Conservation (phyloP, 2,888 invertebrate genomes). For the Odontocerum albicorne region DNA sequence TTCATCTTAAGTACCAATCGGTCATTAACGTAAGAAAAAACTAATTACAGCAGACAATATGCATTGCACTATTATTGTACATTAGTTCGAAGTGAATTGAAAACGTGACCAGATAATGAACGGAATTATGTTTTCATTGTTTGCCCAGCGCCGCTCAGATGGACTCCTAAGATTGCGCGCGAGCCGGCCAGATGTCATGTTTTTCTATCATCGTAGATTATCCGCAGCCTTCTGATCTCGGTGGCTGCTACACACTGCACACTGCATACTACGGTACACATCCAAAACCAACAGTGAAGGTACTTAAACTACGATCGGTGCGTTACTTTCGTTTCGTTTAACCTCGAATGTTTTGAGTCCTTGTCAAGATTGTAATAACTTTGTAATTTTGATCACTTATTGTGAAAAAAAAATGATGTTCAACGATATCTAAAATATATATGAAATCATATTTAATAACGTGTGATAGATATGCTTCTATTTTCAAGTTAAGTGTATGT, state of each 20-base stretch:
- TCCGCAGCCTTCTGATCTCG: slow-evolving; percentile 4
- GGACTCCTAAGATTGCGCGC: slow-evolving; percentile 14
- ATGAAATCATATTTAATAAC: too few species aligned
- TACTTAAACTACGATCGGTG: too few species aligned
- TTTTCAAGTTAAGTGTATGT: too few species aligned
- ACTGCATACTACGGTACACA: too few species aligned
- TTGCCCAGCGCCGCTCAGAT: slow-evolving; percentile 18
- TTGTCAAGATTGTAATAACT: too few species aligned
- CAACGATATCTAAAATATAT: too few species aligned
- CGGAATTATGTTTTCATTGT: slow-evolving; percentile 32
- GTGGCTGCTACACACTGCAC: background rate
- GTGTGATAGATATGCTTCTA: too few species aligned
- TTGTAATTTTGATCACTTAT: too few species aligned
- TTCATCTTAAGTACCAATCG: slow-evolving; percentile 7
- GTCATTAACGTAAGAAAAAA: slow-evolving; percentile 21
- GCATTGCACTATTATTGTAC: slow-evolving; percentile 5
- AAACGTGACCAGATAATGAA: slow-evolving; percentile 35
- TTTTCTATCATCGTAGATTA: slow-evolving; percentile 22
- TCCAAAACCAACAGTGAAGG: too few species aligned
- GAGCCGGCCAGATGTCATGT: slow-evolving; percentile 17
- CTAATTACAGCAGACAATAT: slow-evolving; percentile 24
- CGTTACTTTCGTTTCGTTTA: too few species aligned
- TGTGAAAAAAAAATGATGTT: too few species aligned
- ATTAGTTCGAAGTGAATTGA: slow-evolving; percentile 29
- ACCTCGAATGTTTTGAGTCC: too few species aligned